Evolutionary conservation across 2,888 invertebrate genomes (phyloP), one percentile per base, ranked within the genome.

Genomic region (Apotomis turbidana): DNA sequence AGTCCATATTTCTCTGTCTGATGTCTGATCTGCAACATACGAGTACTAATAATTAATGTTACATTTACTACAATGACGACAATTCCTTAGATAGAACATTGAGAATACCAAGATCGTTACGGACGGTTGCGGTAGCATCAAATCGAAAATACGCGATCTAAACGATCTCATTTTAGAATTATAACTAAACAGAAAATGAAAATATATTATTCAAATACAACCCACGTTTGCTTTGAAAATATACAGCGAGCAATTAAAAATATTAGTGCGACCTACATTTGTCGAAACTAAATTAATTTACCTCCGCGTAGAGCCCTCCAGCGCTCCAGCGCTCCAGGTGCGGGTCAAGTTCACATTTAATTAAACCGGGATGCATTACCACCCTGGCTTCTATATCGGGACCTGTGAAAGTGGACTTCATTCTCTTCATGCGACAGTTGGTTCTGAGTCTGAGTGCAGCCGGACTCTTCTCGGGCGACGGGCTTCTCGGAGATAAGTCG

Each of bases 311-410:
- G 54, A 49, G 44, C 44, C 27, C 2, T 27, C 27, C 1, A 27
- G 27, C 27, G 27, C 27, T 27, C 27, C 1, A 27, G 54, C n/a
- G n/a, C 12, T 41, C 13, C n/a, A 12, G 12, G 5, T 38, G 36
- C 54, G 54, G 68, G 68, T 68, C 68, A 68, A 68, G 68, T 68
- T 61, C 61, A 61, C n/a, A 44, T 8, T 36, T 68, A 61, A 68
- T 68, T 68, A 68, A 68, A 61, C 54, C 15, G 49, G 51, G 51
- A 41, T 60, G 59, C 54, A 68, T 68, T 54, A 61, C 44, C 15
- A 8, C 41, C 27, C 27, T 41, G 55, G 44, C 12, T n/a, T 4
- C 5, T 38, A 38, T 5, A 57, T 36, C 27, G 6, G 49, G 49
- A 9, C 49, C 12, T 41, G 5, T 41, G n/a, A 46, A 36, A 12